A percentile compares a stretch with the other conserved stretches of the same genome.
Conservation (phyloP, 2,888 invertebrate species). For the Augiades crinisus region DNA sequence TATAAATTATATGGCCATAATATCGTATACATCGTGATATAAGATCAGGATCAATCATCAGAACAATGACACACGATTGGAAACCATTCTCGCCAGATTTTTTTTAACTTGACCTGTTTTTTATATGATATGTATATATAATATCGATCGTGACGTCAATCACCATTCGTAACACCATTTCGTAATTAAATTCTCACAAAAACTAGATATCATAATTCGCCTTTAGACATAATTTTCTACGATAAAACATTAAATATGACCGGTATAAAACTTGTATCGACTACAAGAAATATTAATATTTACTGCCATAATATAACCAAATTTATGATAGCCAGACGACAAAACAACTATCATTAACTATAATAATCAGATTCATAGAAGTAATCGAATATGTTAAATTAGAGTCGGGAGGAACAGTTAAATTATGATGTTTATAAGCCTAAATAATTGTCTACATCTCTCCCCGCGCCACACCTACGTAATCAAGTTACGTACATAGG, state of each 20-base stretch:
- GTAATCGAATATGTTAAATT: constrained; percentile 1
- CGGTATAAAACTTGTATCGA: background rate
- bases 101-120: too few species aligned
- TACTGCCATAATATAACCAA: constrained; percentile 4
- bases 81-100: too few species aligned
- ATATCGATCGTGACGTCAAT: background rate
- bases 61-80: too few species aligned
- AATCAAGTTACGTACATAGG: too few species aligned
- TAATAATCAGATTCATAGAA: constrained; percentile 4
- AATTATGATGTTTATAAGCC: background rate
- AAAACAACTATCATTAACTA: constrained; percentile 15
- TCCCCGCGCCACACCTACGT: too few species aligned
- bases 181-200: background rate
- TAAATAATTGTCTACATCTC: too few species aligned
- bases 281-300: background rate
- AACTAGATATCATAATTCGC: background rate
- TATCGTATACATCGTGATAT: too few species aligned
- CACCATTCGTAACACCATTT: background rate
- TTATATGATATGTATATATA: too few species aligned
- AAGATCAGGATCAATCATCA: too few species aligned
- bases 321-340: constrained; percentile 12
- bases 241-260: background rate
- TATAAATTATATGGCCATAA: too few species aligned
- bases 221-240: constrained; percentile 4
- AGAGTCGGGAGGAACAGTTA: background rate